A percentile compares a stretch with the other conserved stretches of the same genome.
These are phyloP conservation scores for Pseudomyrmex pallidus DNA, from an alignment of 1,140 invertebrate species.

Conservation along the genomic window DNA sequence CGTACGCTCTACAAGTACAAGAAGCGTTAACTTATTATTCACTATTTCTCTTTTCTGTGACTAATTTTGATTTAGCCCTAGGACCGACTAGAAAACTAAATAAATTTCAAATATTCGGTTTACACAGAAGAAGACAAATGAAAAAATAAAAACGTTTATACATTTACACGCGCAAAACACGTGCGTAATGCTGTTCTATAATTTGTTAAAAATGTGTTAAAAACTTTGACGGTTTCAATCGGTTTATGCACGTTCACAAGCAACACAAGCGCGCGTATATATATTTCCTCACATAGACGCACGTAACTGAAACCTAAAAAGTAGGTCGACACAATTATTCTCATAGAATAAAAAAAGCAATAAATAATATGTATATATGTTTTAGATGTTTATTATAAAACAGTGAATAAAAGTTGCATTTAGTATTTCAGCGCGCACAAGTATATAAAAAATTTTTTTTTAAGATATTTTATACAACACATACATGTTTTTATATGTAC, in stretches of 20 bases:
- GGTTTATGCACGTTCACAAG: slow-evolving; percentile 2
- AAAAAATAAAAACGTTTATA: slow-evolving; percentile 58
- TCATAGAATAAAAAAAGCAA: slow-evolving; percentile 59
- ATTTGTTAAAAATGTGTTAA: slow-evolving; percentile 14
- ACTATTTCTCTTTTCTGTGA: slow-evolving; percentile 71
- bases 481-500: slow-evolving; percentile 68
- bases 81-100: slow-evolving; percentile 67
- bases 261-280: neutral
- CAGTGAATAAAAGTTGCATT: slow-evolving; percentile 74
- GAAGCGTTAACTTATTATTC: slow-evolving; percentile 74
- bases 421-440: slow-evolving; percentile 61
- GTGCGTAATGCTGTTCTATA: slow-evolving; percentile 11
- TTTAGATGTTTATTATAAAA: slow-evolving; percentile 76
- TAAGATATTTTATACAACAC: slow-evolving; percentile 68
- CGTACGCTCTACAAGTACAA: slow-evolving; percentile 46
- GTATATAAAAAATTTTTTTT: slow-evolving; percentile 74
- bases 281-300: slow-evolving; percentile 10
- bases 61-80: slow-evolving; percentile 79
- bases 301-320: slow-evolving; percentile 11
- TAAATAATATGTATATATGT: slow-evolving; percentile 63
- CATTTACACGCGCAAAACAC: neutral
- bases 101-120: slow-evolving; percentile 33
- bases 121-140: neutral
- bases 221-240: slow-evolving; percentile 14
- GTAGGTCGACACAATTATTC: slow-evolving; percentile 23